Base-by-base conservation (phyloP, 2,888 invertebrate genomes). In the Drosophila stalkeri region DNA sequence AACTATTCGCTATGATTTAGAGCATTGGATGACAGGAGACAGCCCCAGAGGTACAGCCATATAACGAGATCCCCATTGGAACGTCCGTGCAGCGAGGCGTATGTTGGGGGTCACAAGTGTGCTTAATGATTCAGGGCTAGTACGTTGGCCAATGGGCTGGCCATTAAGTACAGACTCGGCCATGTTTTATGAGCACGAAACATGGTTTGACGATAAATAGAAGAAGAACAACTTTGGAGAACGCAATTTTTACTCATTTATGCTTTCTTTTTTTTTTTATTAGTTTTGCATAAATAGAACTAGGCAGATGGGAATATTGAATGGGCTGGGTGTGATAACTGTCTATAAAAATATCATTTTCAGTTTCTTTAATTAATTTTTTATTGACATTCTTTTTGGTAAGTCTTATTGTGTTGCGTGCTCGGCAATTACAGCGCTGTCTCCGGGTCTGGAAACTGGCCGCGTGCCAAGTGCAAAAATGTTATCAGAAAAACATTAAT, bases 161-260 rank as follows among this genome's bases (percentile, higher is more conserved):
- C 84, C 84, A 91, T 90, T 90, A 90, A 86, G 77, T 80, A 80
- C 91, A 90, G 83, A 60, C 89, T 73, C 81, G 72, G 80, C 69
- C 81, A 91, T 91, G 91, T 91, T 91, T 91, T 86, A 87, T 90
- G 89, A 70, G 73, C 84, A 82, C 76, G 69, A 70, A 90, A 89
- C 84, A 84, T 81, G 90, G 89, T 72, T 89, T 47, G 67, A 47
- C 65, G 65, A 54, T 59, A 75, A 74, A 51, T 37, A 14, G 47
- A 57, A 51, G 23, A 51, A 35, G 60, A 61, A 60, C 68, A 71
- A 67, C 68, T 73, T 79, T 83, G 54, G 41, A 60, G 60, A 74
- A 57, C 39, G 12, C 16, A n/a, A 27, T 56, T 37, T 35, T 47
- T 54, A 37, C 39, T 39, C 20, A 37, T 39, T 41, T 55, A n/a